Base-by-base conservation (phyloP, 2,113 vertebrate genomes). In the Apistogramma diplotaenia region DNA sequence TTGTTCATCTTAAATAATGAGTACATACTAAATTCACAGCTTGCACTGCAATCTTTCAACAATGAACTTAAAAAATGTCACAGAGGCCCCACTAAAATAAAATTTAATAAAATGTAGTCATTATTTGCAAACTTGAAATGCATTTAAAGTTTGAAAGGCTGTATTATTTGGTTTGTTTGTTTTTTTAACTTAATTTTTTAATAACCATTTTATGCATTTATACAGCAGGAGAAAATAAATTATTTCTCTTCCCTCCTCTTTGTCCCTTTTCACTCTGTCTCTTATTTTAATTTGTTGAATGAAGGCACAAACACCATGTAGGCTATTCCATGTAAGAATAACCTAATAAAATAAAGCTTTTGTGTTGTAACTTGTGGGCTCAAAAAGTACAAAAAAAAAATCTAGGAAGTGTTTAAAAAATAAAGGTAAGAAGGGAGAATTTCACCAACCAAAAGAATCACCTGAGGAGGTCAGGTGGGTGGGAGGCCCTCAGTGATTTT, bases 221-320 rank as follows among this genome's bases (percentile, higher is more conserved):
- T 81, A 84, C 23, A 21, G 40, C 16, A 16, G 25, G 13, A 59
- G 18, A 76, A 82, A 90, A 86, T 85, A 81, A 89, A 90, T 31
- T 2, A 51, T 76, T 70, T 46, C 11, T 79, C 56, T 56, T 8
- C 12, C 33, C 9, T 21, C 23, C 21, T 16, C 55, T 74, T 27
- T 19, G 31, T n/a, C 13, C 9, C 21, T 25, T 58, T 75, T 75
- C 16, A 58, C 53, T 75, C 0, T n/a, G 33, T 19, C 16, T 29
- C 27, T 4, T 70, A 0, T 70, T 70, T 70, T n/a, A 70, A 70
- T 49, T 25, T 49, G 43, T 18, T 12, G 15, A 49, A 46, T 5
- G 15, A 49, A 18, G 43, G 43, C 13, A 49, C 43, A 49, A 49
- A 49, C 43, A 49, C 5, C 13, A 70, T 13, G 11, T 29, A 49